These are phyloP conservation scores for Ceratotherium simum DNA, from an alignment of 2,113 vertebrate species.

Conservation along the genomic window DNA sequence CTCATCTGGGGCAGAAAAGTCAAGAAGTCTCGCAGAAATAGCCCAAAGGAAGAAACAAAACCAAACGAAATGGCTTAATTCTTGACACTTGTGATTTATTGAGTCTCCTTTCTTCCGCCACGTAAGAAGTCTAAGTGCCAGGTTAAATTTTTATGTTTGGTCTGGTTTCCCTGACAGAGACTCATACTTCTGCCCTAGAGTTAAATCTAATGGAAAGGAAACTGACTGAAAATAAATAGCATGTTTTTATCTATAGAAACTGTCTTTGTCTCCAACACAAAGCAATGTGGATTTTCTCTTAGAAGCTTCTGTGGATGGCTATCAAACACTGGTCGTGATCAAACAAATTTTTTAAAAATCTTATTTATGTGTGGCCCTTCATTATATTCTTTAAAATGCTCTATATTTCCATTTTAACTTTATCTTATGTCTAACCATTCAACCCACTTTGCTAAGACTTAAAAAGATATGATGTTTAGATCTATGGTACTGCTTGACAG, in stretches of 20 bases:
- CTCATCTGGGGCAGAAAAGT: not conserved
- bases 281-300: not conserved
- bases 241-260: not conserved
- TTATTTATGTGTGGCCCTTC: not conserved
- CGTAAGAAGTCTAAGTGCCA: not conserved
- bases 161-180: not conserved
- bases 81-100: not conserved
- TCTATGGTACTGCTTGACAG: not conserved
- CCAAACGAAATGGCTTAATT: slow-evolving; percentile 25
- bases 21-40: not conserved
- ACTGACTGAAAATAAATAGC: slow-evolving; percentile 5
- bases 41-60: not conserved
- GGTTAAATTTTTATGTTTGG: slow-evolving; percentile 39
- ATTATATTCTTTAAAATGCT: not conserved
- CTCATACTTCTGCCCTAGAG: not conserved
- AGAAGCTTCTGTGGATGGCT: not conserved
- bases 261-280: not conserved
- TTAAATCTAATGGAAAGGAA: slow-evolving; percentile 38
- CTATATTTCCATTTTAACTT: not conserved
- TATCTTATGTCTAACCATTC: not conserved
- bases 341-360: not conserved
- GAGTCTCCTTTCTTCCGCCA: slow-evolving; percentile 1
- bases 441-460: not conserved
- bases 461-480: not conserved
- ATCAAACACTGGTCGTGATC: not conserved